Base-by-base conservation (phyloP, 2,888 invertebrate species). In the Thera britannica region DNA sequence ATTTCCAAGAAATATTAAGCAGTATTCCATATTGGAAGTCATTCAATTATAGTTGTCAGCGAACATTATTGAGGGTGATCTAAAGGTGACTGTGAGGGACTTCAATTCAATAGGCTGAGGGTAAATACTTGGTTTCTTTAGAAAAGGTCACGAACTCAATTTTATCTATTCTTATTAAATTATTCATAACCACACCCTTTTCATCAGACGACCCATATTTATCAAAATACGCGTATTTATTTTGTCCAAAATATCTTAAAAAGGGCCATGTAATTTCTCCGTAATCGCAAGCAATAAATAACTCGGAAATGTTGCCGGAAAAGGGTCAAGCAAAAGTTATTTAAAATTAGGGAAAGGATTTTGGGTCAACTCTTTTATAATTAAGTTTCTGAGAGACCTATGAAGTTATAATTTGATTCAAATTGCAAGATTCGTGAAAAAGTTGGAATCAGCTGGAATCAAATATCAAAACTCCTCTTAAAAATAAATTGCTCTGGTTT, bases 301-400 rank as follows among this genome's bases (percentile, higher is more conserved):
- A 71, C 72, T 66, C 54, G 58, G 55, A 55, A 68, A 71, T 70
- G 68, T 69, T 69, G 36, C 67, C 74, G 65, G 72, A 76, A 74
- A 74, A 77, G 75, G 76, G 77, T 76, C 74, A 74, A 73, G 77
- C 72, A 71, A 68, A 72, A 74, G 75, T 75, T 76, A 77, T 73
- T 76, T 72, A 71, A 73, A 72, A 67, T 75, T 65, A 67, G 63
- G 65, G 38, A 69, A 63, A 71, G 74, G 75, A 65, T 63, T 70
- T 62, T 64, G 63, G 73, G 73, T 75, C 75, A 74, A 75, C 73
- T 72, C 75, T 72, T 75, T 77, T 77, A 74, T 77, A 76, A 78
- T 76, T 74, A 77, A 75, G 77, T 78, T 76, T 74, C 73, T 72
- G 62, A 62, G 35, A 67, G 61, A 55, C 66, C 65, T 58, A 58